A percentile compares a stretch with the other conserved stretches of the same genome.
Conservation (phyloP, 1,140 invertebrate genomes). For the Brachionus rotundiformis region DNA sequence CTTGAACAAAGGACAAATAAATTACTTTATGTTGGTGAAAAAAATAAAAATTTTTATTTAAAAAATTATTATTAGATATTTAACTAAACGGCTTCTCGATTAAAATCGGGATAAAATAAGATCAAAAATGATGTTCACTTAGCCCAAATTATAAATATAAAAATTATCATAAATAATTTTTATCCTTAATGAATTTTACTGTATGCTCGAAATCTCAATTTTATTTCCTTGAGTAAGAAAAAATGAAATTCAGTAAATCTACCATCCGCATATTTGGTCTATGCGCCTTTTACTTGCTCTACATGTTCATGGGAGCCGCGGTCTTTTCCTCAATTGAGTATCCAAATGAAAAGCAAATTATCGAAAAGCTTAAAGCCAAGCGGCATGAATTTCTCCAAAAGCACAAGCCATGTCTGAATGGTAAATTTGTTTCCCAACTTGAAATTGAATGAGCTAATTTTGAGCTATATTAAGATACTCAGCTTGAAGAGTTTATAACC, state of each 20-base stretch:
- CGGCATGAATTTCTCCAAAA: slow-evolving; percentile 69
- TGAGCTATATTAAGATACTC: no score
- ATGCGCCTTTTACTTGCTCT: neutral
- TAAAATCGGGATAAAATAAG: no score
- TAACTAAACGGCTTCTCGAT: no score
- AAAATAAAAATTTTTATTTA: no score
- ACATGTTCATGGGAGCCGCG: slow-evolving; percentile 49
- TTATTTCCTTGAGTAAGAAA: neutral
- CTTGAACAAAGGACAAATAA: no score
- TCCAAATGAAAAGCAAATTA: slow-evolving; percentile 60
- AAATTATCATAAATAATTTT: slow-evolving; percentile 20
- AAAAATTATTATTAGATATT: no score
- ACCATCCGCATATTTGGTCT: slow-evolving; percentile 22
- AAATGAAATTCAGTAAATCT: slow-evolving; percentile 47
- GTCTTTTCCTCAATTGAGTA: slow-evolving; percentile 45
- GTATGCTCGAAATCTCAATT: neutral
- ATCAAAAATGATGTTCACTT: neutral
- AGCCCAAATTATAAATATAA: neutral
- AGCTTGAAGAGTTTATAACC: slow-evolving; percentile 73
- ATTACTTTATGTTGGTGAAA: no score
- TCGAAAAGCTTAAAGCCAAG: slow-evolving; percentile 66
- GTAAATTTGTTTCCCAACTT: no score
- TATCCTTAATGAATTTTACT: neutral
- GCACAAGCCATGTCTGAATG: slow-evolving; percentile 68
- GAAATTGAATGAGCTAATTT: no score